Percentiles rank a stretch among this genome's conserved stretches.
phyloP scores from a whole-genome alignment of 2,797 vertebrate genomes.

The Cryptoprocta ferox region DNA sequence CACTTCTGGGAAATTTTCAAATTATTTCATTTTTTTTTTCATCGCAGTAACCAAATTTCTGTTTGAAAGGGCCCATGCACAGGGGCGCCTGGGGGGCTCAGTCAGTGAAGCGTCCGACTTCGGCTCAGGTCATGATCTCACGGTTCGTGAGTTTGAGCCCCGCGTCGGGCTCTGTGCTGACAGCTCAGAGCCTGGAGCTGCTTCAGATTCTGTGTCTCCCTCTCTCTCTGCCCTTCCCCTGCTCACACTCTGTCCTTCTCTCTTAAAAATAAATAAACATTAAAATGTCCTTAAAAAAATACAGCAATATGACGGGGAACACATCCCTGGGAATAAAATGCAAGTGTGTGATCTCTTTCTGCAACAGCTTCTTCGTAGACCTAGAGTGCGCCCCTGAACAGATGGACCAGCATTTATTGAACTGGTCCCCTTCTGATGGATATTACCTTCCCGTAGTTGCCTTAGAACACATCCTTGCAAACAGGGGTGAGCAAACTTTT shows the following conservation, averaged over 20 bases:
- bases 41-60: neutral
- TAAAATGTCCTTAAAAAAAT: neutral
- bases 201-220: neutral
- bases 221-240: neutral
- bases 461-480: neutral
- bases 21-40: neutral
- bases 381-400: rapidly evolving
- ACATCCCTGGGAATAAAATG: neutral
- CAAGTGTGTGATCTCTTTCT: neutral
- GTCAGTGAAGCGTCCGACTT: neutral
- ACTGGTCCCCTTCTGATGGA: neutral
- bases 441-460: neutral
- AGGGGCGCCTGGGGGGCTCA: neutral
- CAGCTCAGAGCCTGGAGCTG: neutral
- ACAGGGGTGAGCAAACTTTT: neutral
- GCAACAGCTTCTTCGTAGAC: neutral
- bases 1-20: neutral
- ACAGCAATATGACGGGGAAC: neutral
- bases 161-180: rapidly evolving
- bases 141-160: neutral
- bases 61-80: neutral
- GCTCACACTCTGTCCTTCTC: neutral
- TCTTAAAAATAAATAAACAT: neutral
- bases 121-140: neutral
- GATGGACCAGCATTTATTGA: too few species aligned